phyloP scores from a whole-genome alignment of 1,140 invertebrate species.

The Cepaea nemoralis region DNA sequence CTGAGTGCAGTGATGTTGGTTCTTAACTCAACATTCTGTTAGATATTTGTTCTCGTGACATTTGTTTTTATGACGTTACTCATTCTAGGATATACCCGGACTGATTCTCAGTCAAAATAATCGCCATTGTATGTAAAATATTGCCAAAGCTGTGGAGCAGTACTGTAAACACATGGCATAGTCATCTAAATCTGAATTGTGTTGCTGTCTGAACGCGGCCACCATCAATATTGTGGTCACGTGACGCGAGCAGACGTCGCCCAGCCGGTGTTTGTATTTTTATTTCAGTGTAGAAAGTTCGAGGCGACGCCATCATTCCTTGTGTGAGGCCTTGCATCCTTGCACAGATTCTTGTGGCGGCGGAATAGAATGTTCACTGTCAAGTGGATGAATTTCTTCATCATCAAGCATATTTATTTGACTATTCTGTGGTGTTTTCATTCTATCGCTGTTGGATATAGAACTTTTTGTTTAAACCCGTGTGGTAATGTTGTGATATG shows the following conservation, averaged over 20 bases:
- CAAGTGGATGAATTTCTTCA: conserved; percentile 13
- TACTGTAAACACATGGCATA: no score
- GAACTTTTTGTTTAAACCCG: not conserved
- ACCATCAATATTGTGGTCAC: not conserved
- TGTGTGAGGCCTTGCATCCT: not conserved
- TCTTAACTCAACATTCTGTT: no score
- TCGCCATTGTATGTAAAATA: no score
- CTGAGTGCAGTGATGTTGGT: no score
- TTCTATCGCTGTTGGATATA: not conserved
- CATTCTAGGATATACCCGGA: no score
- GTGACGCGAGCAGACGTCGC: not conserved
- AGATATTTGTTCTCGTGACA: no score
- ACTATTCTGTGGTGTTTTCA: not conserved
- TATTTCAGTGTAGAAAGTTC: not conserved
- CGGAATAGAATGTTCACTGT: conserved; percentile 27
- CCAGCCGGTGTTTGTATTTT: not conserved
- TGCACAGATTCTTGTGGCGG: not conserved
- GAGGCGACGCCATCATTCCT: not conserved
- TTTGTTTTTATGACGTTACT: no score
- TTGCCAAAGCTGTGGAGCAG: no score
- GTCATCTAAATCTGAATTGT: not conserved
- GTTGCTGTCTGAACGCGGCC: not conserved
- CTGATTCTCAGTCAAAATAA: no score
- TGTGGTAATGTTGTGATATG: not conserved
- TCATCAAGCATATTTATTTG: not conserved